Evolutionary conservation across 1,140 invertebrate genomes (phyloP), one percentile per base, ranked within the genome.

Genomic region (Heliconius nattereri): DNA sequence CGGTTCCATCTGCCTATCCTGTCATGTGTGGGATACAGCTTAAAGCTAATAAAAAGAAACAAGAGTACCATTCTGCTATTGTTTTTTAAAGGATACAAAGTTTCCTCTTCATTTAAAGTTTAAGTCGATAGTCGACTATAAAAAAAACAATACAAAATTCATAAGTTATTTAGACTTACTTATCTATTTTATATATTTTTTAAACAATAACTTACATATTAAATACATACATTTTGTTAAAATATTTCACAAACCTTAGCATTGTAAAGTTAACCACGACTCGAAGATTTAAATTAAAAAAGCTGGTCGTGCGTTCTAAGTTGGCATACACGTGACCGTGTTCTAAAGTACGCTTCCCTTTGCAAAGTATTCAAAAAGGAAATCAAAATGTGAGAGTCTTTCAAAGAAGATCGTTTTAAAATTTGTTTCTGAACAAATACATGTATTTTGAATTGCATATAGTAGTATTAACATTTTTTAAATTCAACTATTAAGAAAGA

Each of bases 231-330:
- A 8, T 5, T 52, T 52, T 52, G 20, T 60, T 60, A 7, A 26
- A 23, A 45, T 23, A 3, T 11, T 60, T 23, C 9, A 60, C 54
- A 60, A 23, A 60, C 3, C n/a, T 60, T 2, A 66, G 26, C 26
- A 16, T 66, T 29, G 23, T 66, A 66, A 66, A 29, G 60, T 66
- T 66, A 66, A 66, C 60, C 60, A 66, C 60, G 60, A 29, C 60
- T 66, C n/a, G 23, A 29, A 66, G 60, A 29, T 66, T 66, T 66
- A 66, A 66, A 66, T 66, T 66, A 66, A 66, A 66, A 60, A 29
- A 66, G 60, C 60, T 26, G 16, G 1, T 66, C 60, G 60, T 66
- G 60, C 60, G 60, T 29, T 66, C 11, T 66, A 66, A 66, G 60
- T 66, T 66, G 60, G 23, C 60, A 66, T 66, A 11, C 11, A 66